A percentile compares a stretch with the other conserved stretches of the same genome.
Conservation (phyloP, 2,113 vertebrate species). For the Aix galericulata region DNA sequence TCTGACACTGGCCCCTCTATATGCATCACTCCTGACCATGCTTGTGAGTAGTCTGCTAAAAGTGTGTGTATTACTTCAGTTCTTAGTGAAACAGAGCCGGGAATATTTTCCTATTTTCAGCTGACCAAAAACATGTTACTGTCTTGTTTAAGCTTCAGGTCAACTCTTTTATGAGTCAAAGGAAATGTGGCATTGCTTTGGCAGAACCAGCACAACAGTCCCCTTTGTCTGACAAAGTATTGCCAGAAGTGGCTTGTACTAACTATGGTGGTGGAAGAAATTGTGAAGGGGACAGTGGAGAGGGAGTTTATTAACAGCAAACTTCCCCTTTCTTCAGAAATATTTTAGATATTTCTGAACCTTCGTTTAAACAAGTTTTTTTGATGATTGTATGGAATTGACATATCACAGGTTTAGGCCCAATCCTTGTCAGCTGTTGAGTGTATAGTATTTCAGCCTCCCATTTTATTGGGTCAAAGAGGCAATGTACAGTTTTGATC, state of each 20-base stretch:
- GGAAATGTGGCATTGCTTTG: background rate
- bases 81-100: background rate
- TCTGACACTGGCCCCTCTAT: background rate
- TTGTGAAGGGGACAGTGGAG: background rate
- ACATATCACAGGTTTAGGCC: background rate
- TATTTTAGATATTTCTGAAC: background rate
- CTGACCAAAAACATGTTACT: background rate
- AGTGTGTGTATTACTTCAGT: background rate
- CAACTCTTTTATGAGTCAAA: background rate
- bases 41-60: background rate
- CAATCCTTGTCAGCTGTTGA: rapidly evolving
- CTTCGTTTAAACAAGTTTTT: background rate
- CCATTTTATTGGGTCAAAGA: background rate
- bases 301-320: background rate
- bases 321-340: background rate
- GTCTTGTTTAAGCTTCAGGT: background rate
- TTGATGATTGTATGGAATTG: background rate
- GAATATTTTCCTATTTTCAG: background rate
- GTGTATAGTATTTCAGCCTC: background rate
- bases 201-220: background rate
- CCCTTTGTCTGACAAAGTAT: background rate
- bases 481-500: background rate
- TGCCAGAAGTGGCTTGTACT: background rate
- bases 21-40: background rate
- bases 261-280: background rate